These are phyloP conservation scores for Dendrolimus pini DNA, from an alignment of 2,888 invertebrate genomes.

Conservation along the genomic window DNA sequence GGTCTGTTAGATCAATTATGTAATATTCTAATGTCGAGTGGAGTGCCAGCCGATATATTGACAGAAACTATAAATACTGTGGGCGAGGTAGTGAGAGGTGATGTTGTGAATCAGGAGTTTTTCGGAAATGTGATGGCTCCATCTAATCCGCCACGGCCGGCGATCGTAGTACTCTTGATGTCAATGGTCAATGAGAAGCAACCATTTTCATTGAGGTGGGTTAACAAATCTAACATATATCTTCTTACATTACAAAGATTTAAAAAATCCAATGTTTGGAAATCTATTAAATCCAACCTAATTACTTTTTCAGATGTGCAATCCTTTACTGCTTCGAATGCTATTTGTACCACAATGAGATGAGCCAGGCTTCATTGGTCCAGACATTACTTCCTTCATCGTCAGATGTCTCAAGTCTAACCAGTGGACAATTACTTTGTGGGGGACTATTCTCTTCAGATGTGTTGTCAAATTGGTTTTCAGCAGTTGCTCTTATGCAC, in stretches of 20 bases:
- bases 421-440: slow-evolving; percentile 93
- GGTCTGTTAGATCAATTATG: slow-evolving; percentile 82
- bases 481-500: slow-evolving; percentile 93
- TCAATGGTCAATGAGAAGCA: slow-evolving; percentile 99
- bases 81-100: slow-evolving; percentile 95
- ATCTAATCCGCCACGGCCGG: slow-evolving; percentile 94
- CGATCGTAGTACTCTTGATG: slow-evolving; percentile 95
- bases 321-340: slow-evolving; percentile 98
- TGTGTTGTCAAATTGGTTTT: slow-evolving; percentile 95
- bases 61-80: slow-evolving; percentile 98
- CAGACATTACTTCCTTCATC: slow-evolving; percentile 94
- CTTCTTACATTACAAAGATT: not conserved
- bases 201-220: slow-evolving; percentile 81
- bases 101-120: slow-evolving; percentile 92
- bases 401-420: slow-evolving; percentile 82
- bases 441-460: slow-evolving; percentile 94
- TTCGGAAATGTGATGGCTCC: slow-evolving; percentile 94
- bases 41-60: slow-evolving; percentile 96
- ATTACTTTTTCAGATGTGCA: slow-evolving; percentile 81
- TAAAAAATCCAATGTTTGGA: not conserved
- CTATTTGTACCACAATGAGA: slow-evolving; percentile 94
- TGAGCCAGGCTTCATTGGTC: slow-evolving; percentile 90
- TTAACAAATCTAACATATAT: not conserved
- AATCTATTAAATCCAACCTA: not conserved
- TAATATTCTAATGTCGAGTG: slow-evolving; percentile 95